Evolutionary conservation across 2,797 vertebrate species (phyloP), one percentile per base, ranked within the genome.

Genomic region (Alectoris magna): DNA sequence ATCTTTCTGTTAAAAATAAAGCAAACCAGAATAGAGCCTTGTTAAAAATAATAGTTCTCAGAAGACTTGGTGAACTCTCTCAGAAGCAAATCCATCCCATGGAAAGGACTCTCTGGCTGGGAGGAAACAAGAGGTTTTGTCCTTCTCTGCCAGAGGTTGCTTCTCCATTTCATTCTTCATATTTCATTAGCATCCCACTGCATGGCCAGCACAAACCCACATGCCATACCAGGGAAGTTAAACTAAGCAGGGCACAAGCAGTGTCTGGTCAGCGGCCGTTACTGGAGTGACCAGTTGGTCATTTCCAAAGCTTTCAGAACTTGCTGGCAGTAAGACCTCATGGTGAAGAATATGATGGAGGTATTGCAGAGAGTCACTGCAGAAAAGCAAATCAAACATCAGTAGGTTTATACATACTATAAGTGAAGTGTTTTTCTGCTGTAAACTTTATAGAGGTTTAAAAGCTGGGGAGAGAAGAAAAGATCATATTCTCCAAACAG

Each of bases 61-160:
- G 56, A 23, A 34, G 21, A 23, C n/a, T 14, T 36, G 9, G 5
- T 36, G 34, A 34, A 23, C 79, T n/a, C 73, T 79, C 38, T 72
- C 24, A 55, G 64, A 73, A 88, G 14, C 26, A 91, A 72, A 76
- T 59, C 67, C 6, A 34, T 53, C 17, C 59, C 24, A 2, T 2
- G 26, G 82, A 31, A 31, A 31, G 27, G 27, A 16, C 15, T 59
- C 26, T 78, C 5, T 0, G 1, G 26, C 3, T 0, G 3, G 15
- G 8, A 21, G 9, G 1, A 2, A 15, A 36, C 26, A 11, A 71
- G 46, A 41, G 15, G 17, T n/a, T 51, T 73, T 66, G 56, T 38
- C 38, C 18, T 81, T 71, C 24, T 27, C 48, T 67, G 58, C 46
- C 56, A 43, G 41, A 78, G 71, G 44, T 12, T 67, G 58, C 43